Evolutionary conservation across 2,797 vertebrate species (phyloP).

Genomic region (Coranthus polyacanthus): DNA sequence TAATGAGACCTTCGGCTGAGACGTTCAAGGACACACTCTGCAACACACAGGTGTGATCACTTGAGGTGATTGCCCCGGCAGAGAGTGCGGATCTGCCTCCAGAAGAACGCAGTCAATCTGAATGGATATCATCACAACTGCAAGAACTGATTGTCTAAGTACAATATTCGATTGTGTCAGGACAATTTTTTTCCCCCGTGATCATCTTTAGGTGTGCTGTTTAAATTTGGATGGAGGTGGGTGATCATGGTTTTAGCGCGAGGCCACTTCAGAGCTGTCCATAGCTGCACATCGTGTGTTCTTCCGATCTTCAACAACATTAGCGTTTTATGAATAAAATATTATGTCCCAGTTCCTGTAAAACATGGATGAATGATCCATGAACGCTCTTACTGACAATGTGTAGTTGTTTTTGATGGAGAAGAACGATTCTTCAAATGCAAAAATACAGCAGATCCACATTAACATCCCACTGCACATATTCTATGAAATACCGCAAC

Average conservation of each 20-base stretch:
- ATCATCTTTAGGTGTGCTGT: neutral
- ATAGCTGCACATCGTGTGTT: too few species aligned
- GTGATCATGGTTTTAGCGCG: neutral
- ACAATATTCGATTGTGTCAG: neutral
- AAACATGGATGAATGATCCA: too few species aligned
- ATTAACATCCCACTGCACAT: too few species aligned
- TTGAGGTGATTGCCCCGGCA: slow-evolving; percentile 24
- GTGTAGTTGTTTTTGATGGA: too few species aligned
- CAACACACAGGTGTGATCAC: slow-evolving; percentile 30
- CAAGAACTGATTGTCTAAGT: neutral
- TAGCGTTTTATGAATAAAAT: too few species aligned
- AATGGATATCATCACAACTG: neutral
- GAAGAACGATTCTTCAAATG: too few species aligned
- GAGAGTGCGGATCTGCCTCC: neutral
- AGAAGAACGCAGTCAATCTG: slow-evolving; percentile 5
- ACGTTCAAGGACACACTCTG: neutral
- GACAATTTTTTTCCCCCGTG: neutral
- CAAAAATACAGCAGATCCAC: too few species aligned
- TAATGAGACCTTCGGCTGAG: slow-evolving; percentile 7
- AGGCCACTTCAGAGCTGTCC: too few species aligned
- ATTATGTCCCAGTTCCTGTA: too few species aligned
- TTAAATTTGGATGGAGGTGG: neutral
- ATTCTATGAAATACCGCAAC: too few species aligned
- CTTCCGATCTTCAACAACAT: too few species aligned
- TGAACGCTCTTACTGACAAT: too few species aligned